Evolutionary conservation across 2,888 invertebrate genomes (phyloP), one percentile per base, ranked within the genome.

Genomic region (Chrysopilus asiliformis): DNA sequence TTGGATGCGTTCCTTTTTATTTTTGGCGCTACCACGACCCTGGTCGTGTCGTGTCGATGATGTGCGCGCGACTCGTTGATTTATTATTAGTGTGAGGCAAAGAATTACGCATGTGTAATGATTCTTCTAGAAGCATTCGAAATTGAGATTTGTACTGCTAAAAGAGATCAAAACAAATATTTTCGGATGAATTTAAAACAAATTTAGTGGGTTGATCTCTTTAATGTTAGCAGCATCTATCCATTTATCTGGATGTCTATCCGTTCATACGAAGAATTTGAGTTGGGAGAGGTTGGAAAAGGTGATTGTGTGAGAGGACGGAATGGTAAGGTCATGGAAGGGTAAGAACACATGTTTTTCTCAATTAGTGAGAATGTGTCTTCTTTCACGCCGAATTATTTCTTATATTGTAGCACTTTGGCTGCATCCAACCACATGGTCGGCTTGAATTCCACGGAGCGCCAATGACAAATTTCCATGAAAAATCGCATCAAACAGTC

Each of bases 161-260:
- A n/a, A 24, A 12, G 26, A 34, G 39, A 39, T 40, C 38, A 42
- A 38, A 42, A 36, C 27, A 30, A 27, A 34, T 19, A 32, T 28
- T 10, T 36, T 34, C 20, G 33, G 15, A 25, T 3, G 30, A 22
- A 34, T 18, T 30, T 22, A 20, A 34, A 34, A 41, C 39, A 40
- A 36, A 44, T 42, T 40, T 42, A 13, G 40, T 35, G 42, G 44
- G 44, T 40, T 44, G 40, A 31, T 36, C 28, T 34, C 40, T 39
- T 27, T 34, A 39, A 42, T n/a, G 10, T 22, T 22, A 10, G 22
- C 22, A 8, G 22, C 22, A 8, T 22, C 22, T n/a, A n/a, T n/a
- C n/a, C n/a, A n/a, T n/a, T n/a, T n/a, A n/a, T n/a, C n/a, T 7
- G 7, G 10, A 22, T 8, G 22, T 22, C 7, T 22, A 8, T 22